phyloP scores from a whole-genome alignment of 1,140 invertebrate genomes.

The Tachypleus tridentatus region DNA sequence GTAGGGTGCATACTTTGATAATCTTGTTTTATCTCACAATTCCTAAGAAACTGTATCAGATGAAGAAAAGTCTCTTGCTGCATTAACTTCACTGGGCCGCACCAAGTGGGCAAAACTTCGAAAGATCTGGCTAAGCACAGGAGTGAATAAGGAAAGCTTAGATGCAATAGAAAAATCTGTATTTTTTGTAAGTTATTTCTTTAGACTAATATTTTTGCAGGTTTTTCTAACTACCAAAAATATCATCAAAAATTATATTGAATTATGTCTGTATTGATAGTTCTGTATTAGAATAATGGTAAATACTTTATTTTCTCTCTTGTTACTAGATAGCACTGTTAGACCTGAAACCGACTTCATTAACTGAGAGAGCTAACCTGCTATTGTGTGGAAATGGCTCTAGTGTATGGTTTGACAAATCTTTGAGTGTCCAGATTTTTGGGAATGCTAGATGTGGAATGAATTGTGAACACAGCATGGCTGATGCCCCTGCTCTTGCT shows the following conservation, averaged over 20 bases:
- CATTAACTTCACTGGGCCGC: conserved; percentile 37
- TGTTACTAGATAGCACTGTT: conserved; percentile 31
- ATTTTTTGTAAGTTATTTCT: conserved; percentile 33
- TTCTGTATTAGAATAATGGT: conserved; percentile 1
- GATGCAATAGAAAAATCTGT: conserved; percentile 36
- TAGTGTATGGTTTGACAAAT: conserved; percentile 41
- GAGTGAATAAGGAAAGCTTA: conserved; percentile 37
- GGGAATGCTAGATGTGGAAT: conserved; percentile 39
- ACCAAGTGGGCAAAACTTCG: conserved; percentile 37
- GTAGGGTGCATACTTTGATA: too few relatives aligned
- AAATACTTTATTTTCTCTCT: background rate
- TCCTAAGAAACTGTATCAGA: conserved; percentile 30
- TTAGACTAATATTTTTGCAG: background rate
- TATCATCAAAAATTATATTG: background rate
- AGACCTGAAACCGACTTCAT: conserved; percentile 29
- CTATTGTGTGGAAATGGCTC: conserved; percentile 38
- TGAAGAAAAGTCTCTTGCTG: conserved; percentile 32
- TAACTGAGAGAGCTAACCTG: conserved; percentile 34
- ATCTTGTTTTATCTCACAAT: conserved; percentile 4
- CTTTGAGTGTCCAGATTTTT: conserved; percentile 36
- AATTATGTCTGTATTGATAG: background rate
- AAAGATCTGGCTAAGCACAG: conserved; percentile 32
- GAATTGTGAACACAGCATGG: conserved; percentile 45
- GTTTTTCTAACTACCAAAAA: background rate
- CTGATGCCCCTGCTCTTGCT: conserved; percentile 45